Base-by-base conservation (phyloP, 2,797 vertebrate genomes). In the Hippoglossus hippoglossus region DNA sequence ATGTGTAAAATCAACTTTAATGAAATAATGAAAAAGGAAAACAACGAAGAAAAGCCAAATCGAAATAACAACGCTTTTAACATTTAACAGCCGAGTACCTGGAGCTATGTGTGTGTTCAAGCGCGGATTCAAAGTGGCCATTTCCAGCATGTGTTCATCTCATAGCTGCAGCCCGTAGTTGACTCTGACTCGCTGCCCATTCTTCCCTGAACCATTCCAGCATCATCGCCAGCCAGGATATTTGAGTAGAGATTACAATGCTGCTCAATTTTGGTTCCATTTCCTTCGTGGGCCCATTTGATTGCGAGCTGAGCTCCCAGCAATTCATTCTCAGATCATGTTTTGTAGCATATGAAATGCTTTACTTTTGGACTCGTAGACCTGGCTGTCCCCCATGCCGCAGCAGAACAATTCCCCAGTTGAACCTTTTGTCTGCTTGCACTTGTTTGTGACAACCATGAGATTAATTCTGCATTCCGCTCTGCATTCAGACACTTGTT, bases 191-290 rank as follows among this genome's bases (percentile, higher is more conserved):
- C 47, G 3, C 65, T 63, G 54, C 56, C 63, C 56, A 26, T 67
- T 64, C 54, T 44, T 56, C 67, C 18, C 62, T 36, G 65, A 79
- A 58, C 57, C 24, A 63, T 77, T 79, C 55, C 28, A 67, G 15
- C 80, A 75, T 79, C 73, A 76, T 83, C 49, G 19, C 36, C 36
- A 49, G 67, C 44, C 3, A 36, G 51, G 59, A 51, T 64, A 75
- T 84, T 87, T 78, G 51, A 80, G 63, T 71, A 44, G 51, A 71
- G 63, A 79, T 82, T 73, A 63, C 73, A 75, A 73, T 84, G 71
- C 74, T 39, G 26, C 64, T 79, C 66, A 63, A 7, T 77, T 79
- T 68, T 63, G 22, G 31, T 67, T 70, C 19, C 55, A 51, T 46
- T 73, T 21, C 67, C 80, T 82, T 81, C 55, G 83, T 81, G 71